Evolutionary conservation across 2,797 vertebrate species (phyloP), one percentile per base, ranked within the genome.

Genomic region (Gephyroberyx darwinii): DNA sequence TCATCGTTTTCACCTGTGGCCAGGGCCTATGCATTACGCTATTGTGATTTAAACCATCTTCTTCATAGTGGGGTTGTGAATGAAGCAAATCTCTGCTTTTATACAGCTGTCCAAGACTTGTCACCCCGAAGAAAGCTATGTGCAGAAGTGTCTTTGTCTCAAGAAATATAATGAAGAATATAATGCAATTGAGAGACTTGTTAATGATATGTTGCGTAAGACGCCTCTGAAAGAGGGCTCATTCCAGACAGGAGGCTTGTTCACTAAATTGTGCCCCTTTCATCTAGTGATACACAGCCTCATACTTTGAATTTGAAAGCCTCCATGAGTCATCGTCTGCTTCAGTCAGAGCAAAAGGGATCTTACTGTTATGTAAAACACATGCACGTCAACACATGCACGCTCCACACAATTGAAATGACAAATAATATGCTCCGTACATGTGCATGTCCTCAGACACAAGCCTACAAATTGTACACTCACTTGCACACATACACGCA

Each of bases 271-370:
- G 37, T 8, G 30, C 22, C 10, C 54, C 67, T 81, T 75, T 79
- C 75, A 68, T 83, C 65, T 62, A 10, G 10, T 58, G 50, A 74
- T 54, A 8, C 71, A 59, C 48, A 45, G 14, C 57, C 73, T 53
- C 4, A 60, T 65, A 19, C 58, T 72, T 45, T 69, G 71, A 68
- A 69, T 74, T 7, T 56, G 43, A 76, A 81, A 65, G 75, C 58
- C 59, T 63, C 52, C 30, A 5, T 83, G 78, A 83, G 22, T 83
- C 84, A 78, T 52, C 12, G 3, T 47, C 69, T n/a, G 69, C 65
- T 56, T 30, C 65, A 69, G 59, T 13, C 0, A 22, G 53, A 19
- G 41, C 37, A 19, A 55, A 55, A 43, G 22, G 50, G 39, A 75
- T 79, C 41, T 54, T 8, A 7, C 47, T 4, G 58, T 75, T 74